A percentile compares a stretch with the other conserved stretches of the same genome.
phyloP scores from a whole-genome alignment of 2,113 vertebrate genomes.

The Nanorana parkeri region DNA sequence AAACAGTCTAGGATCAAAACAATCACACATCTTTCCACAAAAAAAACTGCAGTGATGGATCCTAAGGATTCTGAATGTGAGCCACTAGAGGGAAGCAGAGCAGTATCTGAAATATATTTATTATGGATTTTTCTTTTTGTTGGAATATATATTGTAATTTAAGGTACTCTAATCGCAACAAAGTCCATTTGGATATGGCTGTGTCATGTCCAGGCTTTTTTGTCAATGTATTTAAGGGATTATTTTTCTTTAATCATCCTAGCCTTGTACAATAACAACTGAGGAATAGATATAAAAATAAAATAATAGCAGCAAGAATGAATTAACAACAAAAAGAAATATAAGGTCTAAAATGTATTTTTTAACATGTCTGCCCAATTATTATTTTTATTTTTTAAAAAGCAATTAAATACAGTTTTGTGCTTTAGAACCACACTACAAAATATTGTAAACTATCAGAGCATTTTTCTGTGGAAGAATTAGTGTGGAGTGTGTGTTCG shows the following conservation, averaged over 20 bases:
- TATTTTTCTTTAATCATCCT: no score
- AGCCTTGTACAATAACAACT: no score
- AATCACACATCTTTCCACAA: conserved; percentile 80
- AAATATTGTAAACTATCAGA: conserved; percentile 60
- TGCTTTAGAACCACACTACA: not conserved
- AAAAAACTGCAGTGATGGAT: conserved; percentile 75
- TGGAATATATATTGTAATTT: conserved; percentile 14
- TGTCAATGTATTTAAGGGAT: not conserved
- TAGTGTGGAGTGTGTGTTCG: conserved; percentile 78
- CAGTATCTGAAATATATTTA: conserved; percentile 28
- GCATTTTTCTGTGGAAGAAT: conserved; percentile 81
- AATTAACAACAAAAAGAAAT: not conserved
- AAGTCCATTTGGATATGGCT: not conserved
- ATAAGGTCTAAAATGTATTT: not conserved
- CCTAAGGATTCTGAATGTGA: not conserved
- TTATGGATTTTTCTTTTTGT: not conserved
- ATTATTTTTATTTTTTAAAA: not conserved
- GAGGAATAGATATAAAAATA: no score
- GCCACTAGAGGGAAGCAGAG: conserved; percentile 64
- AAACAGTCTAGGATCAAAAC: conserved; percentile 92
- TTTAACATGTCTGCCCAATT: not conserved
- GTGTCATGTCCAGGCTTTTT: not conserved
- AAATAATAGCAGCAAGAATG: not conserved
- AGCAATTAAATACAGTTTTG: not conserved
- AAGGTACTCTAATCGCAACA: not conserved